Conservation (phyloP, 2,888 invertebrate genomes). For the Meghimatium bilineatum region DNA sequence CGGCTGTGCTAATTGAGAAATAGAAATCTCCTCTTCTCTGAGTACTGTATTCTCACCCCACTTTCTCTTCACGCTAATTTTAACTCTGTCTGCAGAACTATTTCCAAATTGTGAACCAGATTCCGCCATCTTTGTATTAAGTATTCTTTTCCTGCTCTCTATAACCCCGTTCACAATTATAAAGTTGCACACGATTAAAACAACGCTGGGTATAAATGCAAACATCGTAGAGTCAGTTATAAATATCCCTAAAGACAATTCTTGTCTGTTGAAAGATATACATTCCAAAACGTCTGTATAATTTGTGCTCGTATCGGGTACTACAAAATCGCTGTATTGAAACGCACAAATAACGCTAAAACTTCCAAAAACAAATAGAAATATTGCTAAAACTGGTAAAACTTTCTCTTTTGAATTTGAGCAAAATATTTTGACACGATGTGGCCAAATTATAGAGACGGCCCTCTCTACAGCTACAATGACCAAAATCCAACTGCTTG, state of each 20-base stretch:
- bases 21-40: not conserved
- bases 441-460: constrained; percentile 19
- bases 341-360: not conserved
- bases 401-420: not conserved
- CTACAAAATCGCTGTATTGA: not conserved
- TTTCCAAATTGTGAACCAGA: not conserved
- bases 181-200: not conserved
- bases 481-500: constrained; percentile 16
- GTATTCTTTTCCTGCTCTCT: constrained; percentile 6
- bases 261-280: not conserved
- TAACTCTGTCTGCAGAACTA: not conserved
- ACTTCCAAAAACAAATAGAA: not conserved
- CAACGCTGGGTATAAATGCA: not conserved
- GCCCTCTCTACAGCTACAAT: constrained; percentile 4
- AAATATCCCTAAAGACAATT: not conserved
- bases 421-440: not conserved
- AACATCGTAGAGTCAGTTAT: constrained; percentile 8
- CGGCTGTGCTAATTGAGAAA: not conserved
- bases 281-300: not conserved
- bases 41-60: not conserved
- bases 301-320: not conserved
- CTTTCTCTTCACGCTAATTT: not conserved
- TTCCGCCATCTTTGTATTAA: no score
- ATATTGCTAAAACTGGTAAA: not conserved
- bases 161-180: constrained; percentile 1